Conservation (phyloP, 1,140 invertebrate genomes). For the Drepana arcuata region DNA sequence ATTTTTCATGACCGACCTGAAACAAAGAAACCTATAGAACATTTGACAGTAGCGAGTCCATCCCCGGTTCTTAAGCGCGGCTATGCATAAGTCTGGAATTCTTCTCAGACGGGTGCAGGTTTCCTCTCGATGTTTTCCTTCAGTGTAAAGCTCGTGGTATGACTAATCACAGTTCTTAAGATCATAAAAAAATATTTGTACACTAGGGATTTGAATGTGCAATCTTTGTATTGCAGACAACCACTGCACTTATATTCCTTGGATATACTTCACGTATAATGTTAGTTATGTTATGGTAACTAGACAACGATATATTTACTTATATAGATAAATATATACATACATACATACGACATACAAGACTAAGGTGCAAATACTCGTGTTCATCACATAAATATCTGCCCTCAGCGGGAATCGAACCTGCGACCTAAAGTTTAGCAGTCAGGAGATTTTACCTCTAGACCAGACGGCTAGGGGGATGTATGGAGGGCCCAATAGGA, state of each 20-base stretch:
- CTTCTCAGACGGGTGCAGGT: background rate
- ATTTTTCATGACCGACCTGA: conserved; percentile 73
- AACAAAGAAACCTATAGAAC: conserved; percentile 16
- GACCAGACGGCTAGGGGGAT: background rate
- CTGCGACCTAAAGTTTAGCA: background rate
- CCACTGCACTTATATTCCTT: too few species aligned
- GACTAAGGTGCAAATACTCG: too few species aligned
- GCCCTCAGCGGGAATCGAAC: too few species aligned
- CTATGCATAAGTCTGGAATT: background rate
- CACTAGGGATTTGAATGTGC: too few species aligned
- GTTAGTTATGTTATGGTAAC: too few species aligned
- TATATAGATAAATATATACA: background rate
- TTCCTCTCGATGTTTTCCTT: background rate
- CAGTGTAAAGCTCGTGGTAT: background rate
- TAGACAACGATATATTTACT: background rate
- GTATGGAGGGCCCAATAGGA: background rate
- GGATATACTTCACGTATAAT: too few species aligned
- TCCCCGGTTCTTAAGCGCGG: background rate
- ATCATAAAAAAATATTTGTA: background rate
- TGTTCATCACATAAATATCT: too few species aligned
- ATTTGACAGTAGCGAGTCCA: too few species aligned
- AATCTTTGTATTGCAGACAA: too few species aligned
- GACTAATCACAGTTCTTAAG: background rate
- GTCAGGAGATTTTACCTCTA: background rate
- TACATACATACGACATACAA: background rate